Base-by-base conservation (phyloP, 1,140 invertebrate species). In the Pseudachorutes palmiensis region DNA sequence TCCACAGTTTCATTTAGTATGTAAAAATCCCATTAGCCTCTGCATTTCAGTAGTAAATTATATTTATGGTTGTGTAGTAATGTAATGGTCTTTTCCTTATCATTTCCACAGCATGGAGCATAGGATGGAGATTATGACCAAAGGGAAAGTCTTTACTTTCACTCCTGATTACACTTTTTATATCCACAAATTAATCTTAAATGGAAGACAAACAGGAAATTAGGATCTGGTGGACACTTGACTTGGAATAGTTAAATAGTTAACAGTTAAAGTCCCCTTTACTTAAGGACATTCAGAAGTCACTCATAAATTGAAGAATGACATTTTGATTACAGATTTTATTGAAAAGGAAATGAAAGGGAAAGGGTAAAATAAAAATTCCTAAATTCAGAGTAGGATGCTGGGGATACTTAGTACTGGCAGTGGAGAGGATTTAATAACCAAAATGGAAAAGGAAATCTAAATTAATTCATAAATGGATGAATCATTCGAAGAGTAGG, bases 241-340 rank as follows among this genome's bases (percentile, higher is more conserved):
- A n/a, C n/a, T n/a, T n/a, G n/a, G n/a, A n/a, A n/a, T n/a, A n/a
- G n/a, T n/a, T n/a, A n/a, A n/a, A n/a, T n/a, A n/a, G n/a, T n/a
- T n/a, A n/a, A n/a, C n/a, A n/a, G n/a, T n/a, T n/a, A n/a, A n/a
- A n/a, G n/a, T n/a, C n/a, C n/a, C n/a, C n/a, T n/a, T n/a, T n/a
- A n/a, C n/a, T n/a, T n/a, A n/a, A n/a, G 12, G 51, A 22, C 9
- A 5, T 22, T 24, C 51, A 22, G 3, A 9, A 55, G 5, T 55
- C 9, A 55, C 51, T 61, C 59, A 61, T 61, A 61, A 61, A 61
- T 61, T 14, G 59, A 61, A 61, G 30, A 36, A 14, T 61, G 59
- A 61, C 59, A 61, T 61, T 61, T 61, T 28, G 59, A 61, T 61
- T 61, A 61, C 59, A 36, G 3, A 61, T 58, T 58, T 58, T 31